Evolutionary conservation across 2,888 invertebrate species (phyloP), one percentile per base, ranked within the genome.

Genomic region (Metopia argyrocephala): DNA sequence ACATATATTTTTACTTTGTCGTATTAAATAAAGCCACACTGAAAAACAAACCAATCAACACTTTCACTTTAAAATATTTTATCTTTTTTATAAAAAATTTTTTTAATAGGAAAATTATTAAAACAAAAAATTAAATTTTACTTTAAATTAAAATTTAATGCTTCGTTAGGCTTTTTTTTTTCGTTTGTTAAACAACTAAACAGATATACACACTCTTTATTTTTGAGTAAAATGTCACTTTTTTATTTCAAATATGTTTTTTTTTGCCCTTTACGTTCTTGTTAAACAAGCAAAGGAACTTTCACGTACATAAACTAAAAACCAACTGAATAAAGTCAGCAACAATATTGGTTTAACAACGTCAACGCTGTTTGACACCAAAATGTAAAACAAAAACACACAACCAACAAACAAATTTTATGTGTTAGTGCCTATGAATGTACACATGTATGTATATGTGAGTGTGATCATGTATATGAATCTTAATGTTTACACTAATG

Each of bases 331-430:
- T 6, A 23, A 48, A 48, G 48, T 15, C n/a, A 70, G 81, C 69
- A 81, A 78, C 78, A 78, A 80, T 78, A 66, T 75, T 74, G 70
- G 74, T 81, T 66, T 54, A 78, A 78, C 70, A 70, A 78, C 81
- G 78, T 81, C 70, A 75, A 70, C 78, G 66, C 78, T 65, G 81
- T 81, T 75, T 78, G 81, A 78, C 78, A 81, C 74, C 59, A 70
- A 81, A 73, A 78, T 31, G 31, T 61, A 61, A 21, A 28, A 38
- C 9, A 38, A 31, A 38, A 38, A 38, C 7, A 31, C 1, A 31
- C 5, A 1, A 31, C 1, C 5, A 31, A 2, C 7, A 31, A 38
- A 38, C 38, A 15, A 2, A 12, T 38, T 57, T 62, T 57, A 23
- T 9, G 2, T 56, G 2, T 31, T 52, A 20, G 18, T 21, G 56